phyloP scores from a whole-genome alignment of 2,797 vertebrate species.

The Triplophysa bombifrons region DNA sequence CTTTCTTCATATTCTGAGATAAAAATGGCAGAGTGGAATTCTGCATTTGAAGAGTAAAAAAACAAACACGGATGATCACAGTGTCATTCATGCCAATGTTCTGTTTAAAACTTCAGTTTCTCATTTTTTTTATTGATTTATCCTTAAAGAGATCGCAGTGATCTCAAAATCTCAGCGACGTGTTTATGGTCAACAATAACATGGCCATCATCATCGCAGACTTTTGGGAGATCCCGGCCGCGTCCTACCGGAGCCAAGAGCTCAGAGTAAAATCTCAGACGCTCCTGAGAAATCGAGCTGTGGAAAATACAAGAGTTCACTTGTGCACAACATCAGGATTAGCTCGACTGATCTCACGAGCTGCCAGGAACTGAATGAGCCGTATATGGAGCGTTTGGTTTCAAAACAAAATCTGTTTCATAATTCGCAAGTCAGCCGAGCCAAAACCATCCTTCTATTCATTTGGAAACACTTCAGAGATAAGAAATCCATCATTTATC shows the following conservation, averaged over 20 bases:
- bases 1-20: too few species aligned
- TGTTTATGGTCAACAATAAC: conserved; percentile 54
- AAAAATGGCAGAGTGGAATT: too few species aligned
- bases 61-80: too few species aligned
- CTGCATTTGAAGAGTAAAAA: too few species aligned
- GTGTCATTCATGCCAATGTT: too few species aligned
- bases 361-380: conserved; percentile 3
- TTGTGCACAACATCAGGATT: conserved; percentile 32
- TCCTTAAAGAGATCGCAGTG: background rate
- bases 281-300: conserved; percentile 9
- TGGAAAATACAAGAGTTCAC: conserved; percentile 31
- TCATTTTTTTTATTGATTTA: too few species aligned
- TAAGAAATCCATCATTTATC: background rate
- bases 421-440: background rate
- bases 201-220: conserved; percentile 50
- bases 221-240: background rate
- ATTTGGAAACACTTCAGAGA: background rate
- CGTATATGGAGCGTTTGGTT: background rate
- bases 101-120: too few species aligned
- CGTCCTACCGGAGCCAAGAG: background rate
- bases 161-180: conserved; percentile 10
- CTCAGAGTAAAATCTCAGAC: conserved; percentile 25
- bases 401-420: conserved; percentile 23
- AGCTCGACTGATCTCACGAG: background rate
- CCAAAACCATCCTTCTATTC: background rate